phyloP scores from a whole-genome alignment of 2,888 invertebrate species.

The Cylindroiulus punctatus region DNA sequence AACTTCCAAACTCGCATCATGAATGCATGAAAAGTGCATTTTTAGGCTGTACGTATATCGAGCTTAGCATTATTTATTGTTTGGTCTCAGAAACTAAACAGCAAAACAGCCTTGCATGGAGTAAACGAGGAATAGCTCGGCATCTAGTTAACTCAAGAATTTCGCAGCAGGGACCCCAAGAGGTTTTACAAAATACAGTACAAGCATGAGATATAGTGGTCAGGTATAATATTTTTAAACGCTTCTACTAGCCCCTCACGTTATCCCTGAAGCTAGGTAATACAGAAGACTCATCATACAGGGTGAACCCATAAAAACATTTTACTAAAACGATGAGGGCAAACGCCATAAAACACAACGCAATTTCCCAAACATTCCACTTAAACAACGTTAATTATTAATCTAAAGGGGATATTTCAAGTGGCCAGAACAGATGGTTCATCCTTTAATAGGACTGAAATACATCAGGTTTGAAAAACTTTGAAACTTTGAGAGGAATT shows the following conservation, averaged over 20 bases:
- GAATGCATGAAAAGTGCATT: not conserved
- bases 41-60: not conserved
- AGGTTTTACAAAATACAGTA: constrained; percentile 35
- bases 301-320: not conserved
- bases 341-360: not conserved
- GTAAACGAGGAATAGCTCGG: not conserved
- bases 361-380: not conserved
- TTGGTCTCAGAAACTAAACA: not conserved
- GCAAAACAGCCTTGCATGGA: not conserved
- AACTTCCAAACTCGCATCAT: not conserved
- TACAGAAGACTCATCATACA: not conserved
- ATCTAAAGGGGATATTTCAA: not conserved
- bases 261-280: not conserved
- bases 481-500: not conserved
- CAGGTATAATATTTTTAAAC: not conserved
- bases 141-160: constrained; percentile 45
- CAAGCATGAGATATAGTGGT: not conserved
- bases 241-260: not conserved
- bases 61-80: not conserved
- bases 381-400: not conserved
- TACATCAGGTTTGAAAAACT: not conserved
- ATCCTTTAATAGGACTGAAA: not conserved
- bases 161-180: not conserved
- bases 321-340: not conserved
- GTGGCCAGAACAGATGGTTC: not conserved